Conservation (phyloP, 2,113 vertebrate species). For the Australoheros scitulus region DNA sequence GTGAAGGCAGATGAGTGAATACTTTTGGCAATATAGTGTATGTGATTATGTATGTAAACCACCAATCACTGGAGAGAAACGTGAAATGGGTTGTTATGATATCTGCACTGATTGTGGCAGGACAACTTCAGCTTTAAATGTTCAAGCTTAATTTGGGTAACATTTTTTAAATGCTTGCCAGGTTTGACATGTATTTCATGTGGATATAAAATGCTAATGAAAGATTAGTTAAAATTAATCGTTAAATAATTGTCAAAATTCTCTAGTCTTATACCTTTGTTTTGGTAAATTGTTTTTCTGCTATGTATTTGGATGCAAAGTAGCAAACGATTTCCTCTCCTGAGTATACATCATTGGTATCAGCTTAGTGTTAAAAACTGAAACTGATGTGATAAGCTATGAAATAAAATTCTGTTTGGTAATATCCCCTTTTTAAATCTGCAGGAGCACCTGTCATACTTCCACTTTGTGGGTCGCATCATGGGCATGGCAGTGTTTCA, state of each 20-base stretch:
- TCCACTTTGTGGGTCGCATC: constrained; percentile 97
- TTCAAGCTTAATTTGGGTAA: neutral
- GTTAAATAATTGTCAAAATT: neutral
- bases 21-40: too few species aligned
- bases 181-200: neutral
- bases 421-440: neutral
- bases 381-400: neutral
- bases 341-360: neutral
- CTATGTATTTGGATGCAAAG: neutral
- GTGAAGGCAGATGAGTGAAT: too few species aligned
- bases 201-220: neutral
- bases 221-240: neutral
- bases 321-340: neutral
- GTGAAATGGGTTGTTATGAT: neutral
- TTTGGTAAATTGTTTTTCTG: neutral
- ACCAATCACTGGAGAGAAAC: neutral
- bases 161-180: neutral
- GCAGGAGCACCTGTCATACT: constrained; percentile 97
- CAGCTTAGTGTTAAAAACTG: neutral
- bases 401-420: neutral
- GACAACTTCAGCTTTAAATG: neutral
- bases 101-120: too few species aligned
- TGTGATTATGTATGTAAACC: neutral
- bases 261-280: neutral
- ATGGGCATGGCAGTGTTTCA: constrained; percentile 99